Evolutionary conservation across 2,113 vertebrate genomes (phyloP), one percentile per base, ranked within the genome.

Genomic region (Lipotes vexillifer): DNA sequence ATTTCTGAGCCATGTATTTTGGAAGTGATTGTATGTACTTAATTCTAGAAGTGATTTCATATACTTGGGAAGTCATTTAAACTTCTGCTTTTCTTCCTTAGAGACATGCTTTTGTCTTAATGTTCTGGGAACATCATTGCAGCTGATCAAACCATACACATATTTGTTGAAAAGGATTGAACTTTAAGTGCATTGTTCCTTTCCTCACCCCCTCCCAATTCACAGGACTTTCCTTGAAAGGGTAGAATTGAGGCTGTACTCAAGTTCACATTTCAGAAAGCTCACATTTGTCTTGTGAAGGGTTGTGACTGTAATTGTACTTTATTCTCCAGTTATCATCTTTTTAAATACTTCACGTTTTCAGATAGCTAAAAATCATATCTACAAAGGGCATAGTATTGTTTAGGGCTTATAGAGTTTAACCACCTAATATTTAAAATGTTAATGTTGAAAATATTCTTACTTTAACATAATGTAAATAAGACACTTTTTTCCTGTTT

Each of bases 401-500:
- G 6, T 96, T 92, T 89, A 69, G 96, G 95, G 84, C 97, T 96
- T 13, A 1, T 63, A 49, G 82, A 96, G 74, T 94, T 98, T 46
- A 97, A 94, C 96, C 74, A 88, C 87, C 81, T 97, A 29, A 41
- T 71, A 18, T 44, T 95, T 93, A 81, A 80, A 91, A 85, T 75
- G 41, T 72, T 49, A 65, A 74, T 59, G 65, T 85, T 66, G n/a
- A 63, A 92, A 75, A 38, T 80, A 31, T 44, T 88, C 3, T 15
- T 38, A 33, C 57, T 78, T 69, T 2, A 68, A 27, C 25, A 57
- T 25, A 59, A 78, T 13, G 4, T 36, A 65, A 80, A 27, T 27
- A 75, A 44, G 68, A 29, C 59, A 57, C 44, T 75, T 87, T 38
- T 8, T 33, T 38, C 57, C 57, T 80, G 41, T 36, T 46, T 44